Percentiles rank a stretch among this genome's conserved stretches.
phyloP scores from a whole-genome alignment of 1,140 invertebrate genomes.

The Parasteatoda tepidariorum region DNA sequence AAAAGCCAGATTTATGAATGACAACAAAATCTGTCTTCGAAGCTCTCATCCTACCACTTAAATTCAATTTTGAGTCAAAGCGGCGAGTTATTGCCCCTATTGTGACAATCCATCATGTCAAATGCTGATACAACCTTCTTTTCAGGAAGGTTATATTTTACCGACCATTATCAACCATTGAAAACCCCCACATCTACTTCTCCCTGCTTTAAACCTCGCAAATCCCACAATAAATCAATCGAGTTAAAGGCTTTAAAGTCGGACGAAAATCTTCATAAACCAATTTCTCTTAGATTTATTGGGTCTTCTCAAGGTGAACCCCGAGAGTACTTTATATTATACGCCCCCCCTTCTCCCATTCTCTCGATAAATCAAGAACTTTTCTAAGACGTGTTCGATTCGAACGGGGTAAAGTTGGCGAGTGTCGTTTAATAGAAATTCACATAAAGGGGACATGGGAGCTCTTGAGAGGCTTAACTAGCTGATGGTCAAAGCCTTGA shows the following conservation, averaged over 20 bases:
- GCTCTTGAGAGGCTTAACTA: slow-evolving; percentile 10
- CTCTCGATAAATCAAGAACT: not conserved
- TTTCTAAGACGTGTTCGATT: not conserved
- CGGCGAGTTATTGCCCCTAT: not conserved
- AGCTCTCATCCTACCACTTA: not conserved
- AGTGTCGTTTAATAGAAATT: slow-evolving; percentile 8
- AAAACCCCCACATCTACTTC: too few relatives aligned
- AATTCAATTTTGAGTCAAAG: not conserved
- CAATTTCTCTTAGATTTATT: slow-evolving; percentile 48
- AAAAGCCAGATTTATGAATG: too few relatives aligned
- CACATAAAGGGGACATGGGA: not conserved
- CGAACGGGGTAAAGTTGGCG: not conserved
- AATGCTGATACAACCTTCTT: not conserved
- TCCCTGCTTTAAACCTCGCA: not conserved
- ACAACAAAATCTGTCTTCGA: not conserved
- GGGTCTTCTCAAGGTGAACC: not conserved
- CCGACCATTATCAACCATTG: slow-evolving; percentile 3
- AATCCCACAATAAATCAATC: slow-evolving; percentile 43
- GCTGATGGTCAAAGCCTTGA: not conserved
- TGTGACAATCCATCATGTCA: not conserved
- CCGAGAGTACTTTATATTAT: slow-evolving; percentile 24
- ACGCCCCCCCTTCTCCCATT: not conserved
- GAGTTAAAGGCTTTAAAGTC: slow-evolving; percentile 36
- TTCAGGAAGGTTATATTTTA: slow-evolving; percentile 18
- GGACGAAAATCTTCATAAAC: slow-evolving; percentile 49